A percentile compares a stretch with the other conserved stretches of the same genome.
phyloP scores from a whole-genome alignment of 2,113 vertebrate genomes.

The Pelodiscus sinensis region DNA sequence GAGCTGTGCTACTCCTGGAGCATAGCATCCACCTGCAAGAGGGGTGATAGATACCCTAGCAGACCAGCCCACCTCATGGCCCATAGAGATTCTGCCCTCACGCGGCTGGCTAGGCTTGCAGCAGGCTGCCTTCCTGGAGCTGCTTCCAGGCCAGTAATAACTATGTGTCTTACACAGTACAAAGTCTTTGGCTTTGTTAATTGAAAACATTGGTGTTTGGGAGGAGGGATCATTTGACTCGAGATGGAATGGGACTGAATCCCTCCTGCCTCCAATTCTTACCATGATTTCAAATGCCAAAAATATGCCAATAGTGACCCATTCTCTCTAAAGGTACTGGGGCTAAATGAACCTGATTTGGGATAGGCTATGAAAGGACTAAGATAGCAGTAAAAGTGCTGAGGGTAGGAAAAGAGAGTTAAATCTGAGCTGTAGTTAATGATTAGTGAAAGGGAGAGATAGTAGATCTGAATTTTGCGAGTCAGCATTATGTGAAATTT shows the following conservation, averaged over 20 bases:
- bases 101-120: neutral
- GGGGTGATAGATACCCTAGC: neutral
- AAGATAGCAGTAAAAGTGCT: neutral
- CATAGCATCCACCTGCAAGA: neutral
- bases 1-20: neutral
- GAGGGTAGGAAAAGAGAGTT: neutral
- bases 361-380: neutral
- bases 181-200: neutral
- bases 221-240: neutral
- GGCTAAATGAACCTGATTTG: neutral
- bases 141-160: neutral
- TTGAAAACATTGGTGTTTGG: neutral
- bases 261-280: neutral
- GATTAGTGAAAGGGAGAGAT: slow-evolving; percentile 54
- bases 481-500: slow-evolving; percentile 17
- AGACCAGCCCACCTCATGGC: neutral
- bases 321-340: neutral
- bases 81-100: neutral
- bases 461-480: neutral
- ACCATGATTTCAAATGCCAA: fast-evolving
- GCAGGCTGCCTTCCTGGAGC: neutral
- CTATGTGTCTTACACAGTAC: neutral
- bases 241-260: neutral
- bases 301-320: neutral
- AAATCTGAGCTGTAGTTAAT: slow-evolving; percentile 49